Percentiles rank a stretch among this genome's conserved stretches.
phyloP scores from a whole-genome alignment of 2,797 vertebrate genomes.

The Microctenopoma steveboyesi region DNA sequence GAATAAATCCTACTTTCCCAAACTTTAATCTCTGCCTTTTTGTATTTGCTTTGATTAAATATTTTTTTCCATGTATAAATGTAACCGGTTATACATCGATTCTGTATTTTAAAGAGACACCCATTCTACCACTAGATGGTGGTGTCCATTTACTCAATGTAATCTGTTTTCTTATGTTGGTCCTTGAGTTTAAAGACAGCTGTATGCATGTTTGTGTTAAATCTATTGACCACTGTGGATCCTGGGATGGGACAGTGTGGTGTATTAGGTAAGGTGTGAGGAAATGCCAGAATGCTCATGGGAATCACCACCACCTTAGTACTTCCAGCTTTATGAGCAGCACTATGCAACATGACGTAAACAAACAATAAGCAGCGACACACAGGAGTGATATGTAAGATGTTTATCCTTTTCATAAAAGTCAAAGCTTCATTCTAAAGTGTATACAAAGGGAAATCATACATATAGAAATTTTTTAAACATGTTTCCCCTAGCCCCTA shows the following conservation, averaged over 20 bases:
- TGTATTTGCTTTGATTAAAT: constrained; percentile 4
- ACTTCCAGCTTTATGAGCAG: constrained; percentile 31
- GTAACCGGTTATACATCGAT: background rate
- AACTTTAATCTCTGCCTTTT: constrained; percentile 30
- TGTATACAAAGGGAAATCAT: background rate
- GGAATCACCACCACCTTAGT: constrained; percentile 58
- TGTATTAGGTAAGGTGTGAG: constrained; percentile 67
- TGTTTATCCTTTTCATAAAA: background rate
- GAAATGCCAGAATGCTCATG: constrained; percentile 75
- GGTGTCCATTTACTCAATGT: background rate
- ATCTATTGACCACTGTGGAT: constrained; percentile 66
- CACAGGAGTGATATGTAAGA: background rate
- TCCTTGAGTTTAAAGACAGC: constrained; percentile 57
- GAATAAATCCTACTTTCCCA: constrained; percentile 82
- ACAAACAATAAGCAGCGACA: constrained; percentile 39
- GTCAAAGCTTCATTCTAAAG: background rate
- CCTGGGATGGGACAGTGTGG: constrained; percentile 42
- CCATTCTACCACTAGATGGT: constrained; percentile 59
- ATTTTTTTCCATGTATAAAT: background rate
- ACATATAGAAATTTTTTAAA: background rate
- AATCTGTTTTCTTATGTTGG: constrained; percentile 7
- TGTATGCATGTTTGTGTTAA: constrained; percentile 67
- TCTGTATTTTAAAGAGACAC: background rate
- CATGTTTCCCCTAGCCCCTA: background rate
- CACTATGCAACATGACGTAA: constrained; percentile 39